phyloP scores from a whole-genome alignment of 1,140 invertebrate species.

The Hycleus phaleratus region DNA sequence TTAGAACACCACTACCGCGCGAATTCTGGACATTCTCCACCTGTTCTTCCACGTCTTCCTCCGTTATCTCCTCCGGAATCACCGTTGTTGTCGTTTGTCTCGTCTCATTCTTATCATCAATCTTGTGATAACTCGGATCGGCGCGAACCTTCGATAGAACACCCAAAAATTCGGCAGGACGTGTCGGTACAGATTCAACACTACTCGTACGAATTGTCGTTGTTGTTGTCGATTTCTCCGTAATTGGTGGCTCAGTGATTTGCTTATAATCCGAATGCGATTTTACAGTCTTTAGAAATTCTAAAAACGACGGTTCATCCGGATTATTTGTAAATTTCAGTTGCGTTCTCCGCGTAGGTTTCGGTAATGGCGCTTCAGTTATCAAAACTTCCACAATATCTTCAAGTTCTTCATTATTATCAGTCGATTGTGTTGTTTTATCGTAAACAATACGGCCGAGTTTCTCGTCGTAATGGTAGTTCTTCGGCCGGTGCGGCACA shows the following conservation, averaged over 20 bases:
- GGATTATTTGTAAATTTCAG: constrained; percentile 18
- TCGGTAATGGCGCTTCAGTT: constrained; percentile 18
- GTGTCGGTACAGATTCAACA: constrained; percentile 17
- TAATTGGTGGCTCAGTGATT: constrained; percentile 33
- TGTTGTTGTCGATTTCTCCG: constrained; percentile 8
- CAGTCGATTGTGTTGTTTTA: constrained; percentile 2
- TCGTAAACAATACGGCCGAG: constrained; percentile 35
- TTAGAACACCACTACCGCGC: constrained; percentile 21
- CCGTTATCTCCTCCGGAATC: constrained; percentile 23
- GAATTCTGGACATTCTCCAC: constrained; percentile 27
- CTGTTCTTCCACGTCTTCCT: constrained; percentile 23
- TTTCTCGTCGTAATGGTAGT: constrained; percentile 38
- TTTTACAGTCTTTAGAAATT: constrained; percentile 32
- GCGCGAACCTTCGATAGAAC: constrained; percentile 31
- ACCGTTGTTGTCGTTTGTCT: constrained; percentile 15
- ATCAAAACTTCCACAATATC: constrained; percentile 24
- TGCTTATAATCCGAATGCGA: constrained; percentile 25
- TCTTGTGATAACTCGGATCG: constrained; percentile 29
- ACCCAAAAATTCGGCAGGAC: constrained; percentile 32
- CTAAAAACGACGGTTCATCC: constrained; percentile 32
- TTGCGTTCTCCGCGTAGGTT: neutral
- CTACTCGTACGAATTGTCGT: constrained; percentile 10
- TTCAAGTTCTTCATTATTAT: constrained; percentile 15
- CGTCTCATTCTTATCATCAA: constrained; percentile 28
- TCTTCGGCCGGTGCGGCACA: constrained; percentile 33